Evolutionary conservation across 2,888 invertebrate species (phyloP), one percentile per base, ranked within the genome.

Genomic region (Brenthis ino): DNA sequence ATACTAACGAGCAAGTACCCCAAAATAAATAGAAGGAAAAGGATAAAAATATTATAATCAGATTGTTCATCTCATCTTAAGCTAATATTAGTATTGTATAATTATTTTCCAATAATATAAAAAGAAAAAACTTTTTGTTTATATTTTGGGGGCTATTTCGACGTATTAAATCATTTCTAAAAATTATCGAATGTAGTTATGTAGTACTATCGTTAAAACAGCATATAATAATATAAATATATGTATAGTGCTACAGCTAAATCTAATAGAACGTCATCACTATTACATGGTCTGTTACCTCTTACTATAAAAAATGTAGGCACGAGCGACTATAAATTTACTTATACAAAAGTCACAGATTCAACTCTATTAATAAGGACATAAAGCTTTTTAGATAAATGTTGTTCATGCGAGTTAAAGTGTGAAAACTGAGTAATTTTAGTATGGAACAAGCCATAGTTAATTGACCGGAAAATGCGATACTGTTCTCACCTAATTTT

Each of bases 261-360:
- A 43, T 43, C 37, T 11, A 43, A 58, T 58, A 72, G 74, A 82
- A 79, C 83, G 85, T 86, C 83, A 82, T 74, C 77, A 75, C 76
- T 72, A 87, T 89, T 86, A 86, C 85, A 88, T 82, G 87, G 80
- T 76, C 83, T 79, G 83, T 83, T 87, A 87, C 85, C 87, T 84
- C 83, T 81, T 78, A 81, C 70, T 82, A 65, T 57, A 83, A 86
- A 87, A 88, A 86, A 84, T 81, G 6, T 13, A 69, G 63, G 56
- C 72, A 60, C 71, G 69, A 70, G 72, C 68, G 58, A 57, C 24
- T 53, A 47, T 20, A 43, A 43, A 16, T 12, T 12, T 51, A 28
- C 11, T 43, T 2, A 43, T 43, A 43, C 8, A 43, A 43, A 43
- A 43, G 12, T 51, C 28, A 11, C 11, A 50, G 24, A 61, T 43